phyloP scores from a whole-genome alignment of 2,113 vertebrate species.

The Guaruba guarouba region DNA sequence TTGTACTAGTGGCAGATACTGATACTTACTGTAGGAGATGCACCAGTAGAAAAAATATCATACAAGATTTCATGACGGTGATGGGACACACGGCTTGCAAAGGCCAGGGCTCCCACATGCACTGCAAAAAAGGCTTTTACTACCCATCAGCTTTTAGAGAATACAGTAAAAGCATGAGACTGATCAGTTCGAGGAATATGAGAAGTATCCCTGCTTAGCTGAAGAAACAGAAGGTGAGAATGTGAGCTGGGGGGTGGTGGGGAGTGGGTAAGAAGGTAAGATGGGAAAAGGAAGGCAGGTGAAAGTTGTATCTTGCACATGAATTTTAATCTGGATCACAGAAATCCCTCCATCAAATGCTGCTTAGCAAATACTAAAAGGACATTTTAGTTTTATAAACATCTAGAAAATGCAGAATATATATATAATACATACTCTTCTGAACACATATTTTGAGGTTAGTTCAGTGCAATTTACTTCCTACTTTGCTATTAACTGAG shows the following conservation, averaged over 20 bases:
- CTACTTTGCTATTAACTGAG: background rate
- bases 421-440: background rate
- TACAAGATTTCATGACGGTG: background rate
- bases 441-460: background rate
- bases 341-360: background rate
- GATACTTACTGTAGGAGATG: background rate
- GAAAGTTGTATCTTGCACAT: background rate
- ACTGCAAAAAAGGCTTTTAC: background rate
- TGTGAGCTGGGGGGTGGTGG: background rate
- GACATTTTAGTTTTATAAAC: background rate
- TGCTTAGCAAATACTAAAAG: background rate
- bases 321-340: background rate
- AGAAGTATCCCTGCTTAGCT: background rate
- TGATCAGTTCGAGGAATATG: background rate
- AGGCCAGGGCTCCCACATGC: background rate
- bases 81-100: background rate
- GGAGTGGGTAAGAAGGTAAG: background rate
- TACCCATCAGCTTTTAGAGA: background rate
- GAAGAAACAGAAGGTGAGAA: background rate
- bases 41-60: background rate
- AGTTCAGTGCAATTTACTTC: background rate
- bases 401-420: background rate
- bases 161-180: background rate
- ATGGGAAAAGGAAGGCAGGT: background rate
- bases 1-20: background rate